Conservation (phyloP, 2,113 vertebrate genomes). For the Proterorhinus semilunaris region DNA sequence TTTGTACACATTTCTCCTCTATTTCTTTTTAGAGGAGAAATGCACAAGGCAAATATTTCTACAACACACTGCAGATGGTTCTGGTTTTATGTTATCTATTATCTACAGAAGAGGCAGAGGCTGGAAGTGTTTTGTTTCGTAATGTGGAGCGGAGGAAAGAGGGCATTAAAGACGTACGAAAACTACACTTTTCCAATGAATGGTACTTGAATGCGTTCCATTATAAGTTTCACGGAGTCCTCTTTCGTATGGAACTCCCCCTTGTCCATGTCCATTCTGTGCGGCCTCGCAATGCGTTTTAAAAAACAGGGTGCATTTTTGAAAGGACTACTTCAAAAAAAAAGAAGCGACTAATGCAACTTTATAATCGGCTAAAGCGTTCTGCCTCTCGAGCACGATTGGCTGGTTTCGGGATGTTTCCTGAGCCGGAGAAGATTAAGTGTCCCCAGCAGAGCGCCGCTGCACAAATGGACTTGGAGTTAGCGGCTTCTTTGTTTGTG, state of each 20-base stretch:
- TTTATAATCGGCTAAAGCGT: constrained; percentile 12
- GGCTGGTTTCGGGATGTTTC: constrained; percentile 10
- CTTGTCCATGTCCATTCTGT: background rate
- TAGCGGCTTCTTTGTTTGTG: background rate
- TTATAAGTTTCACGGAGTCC: too few relatives aligned
- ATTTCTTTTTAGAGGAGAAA: too few relatives aligned
- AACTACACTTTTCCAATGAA: background rate
- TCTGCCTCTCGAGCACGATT: constrained; percentile 7
- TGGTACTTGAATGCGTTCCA: background rate
- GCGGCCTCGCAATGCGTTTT: background rate
- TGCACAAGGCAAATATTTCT: too few relatives aligned
- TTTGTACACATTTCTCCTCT: too few relatives aligned
- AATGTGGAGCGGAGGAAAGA: too few relatives aligned
- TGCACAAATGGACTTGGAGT: constrained; percentile 5
- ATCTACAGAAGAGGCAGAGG: too few relatives aligned
- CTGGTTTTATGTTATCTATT: too few relatives aligned
- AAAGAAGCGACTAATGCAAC: constrained; percentile 16
- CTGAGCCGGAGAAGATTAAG: constrained; percentile 13
- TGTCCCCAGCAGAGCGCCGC: background rate
- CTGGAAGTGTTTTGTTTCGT: too few relatives aligned
- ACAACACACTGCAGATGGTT: too few relatives aligned
- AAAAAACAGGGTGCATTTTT: constrained; percentile 2
- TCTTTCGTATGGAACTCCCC: background rate
- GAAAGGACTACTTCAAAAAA: constrained; percentile 1
- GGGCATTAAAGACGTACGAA: background rate